Base-by-base conservation (phyloP, 2,113 vertebrate genomes). In the Anolis sagrei region DNA sequence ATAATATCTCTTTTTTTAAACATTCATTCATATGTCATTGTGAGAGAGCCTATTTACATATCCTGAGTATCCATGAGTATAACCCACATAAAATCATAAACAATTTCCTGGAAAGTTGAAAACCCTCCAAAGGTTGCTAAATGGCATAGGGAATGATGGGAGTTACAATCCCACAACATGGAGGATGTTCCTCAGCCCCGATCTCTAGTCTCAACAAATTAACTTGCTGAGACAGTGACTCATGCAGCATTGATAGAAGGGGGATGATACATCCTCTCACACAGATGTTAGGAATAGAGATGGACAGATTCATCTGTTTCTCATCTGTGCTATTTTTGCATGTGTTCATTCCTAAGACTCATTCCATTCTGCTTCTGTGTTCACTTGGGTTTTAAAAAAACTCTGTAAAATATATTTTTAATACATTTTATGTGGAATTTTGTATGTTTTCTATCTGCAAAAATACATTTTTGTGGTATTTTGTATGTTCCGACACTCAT, bases 1-100 rank as follows among this genome's bases (percentile, higher is more conserved):
- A n/a, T 81, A 5, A 89, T 19, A 89, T 64, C 75, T 73, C 72
- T 72, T 88, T 87, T 80, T 66, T 89, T 89, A 81, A 94, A 85
- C 88, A 91, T 85, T 88, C 72, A 76, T 76, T 39, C 39, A 79
- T 8, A 72, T 85, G 79, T 84, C 69, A 84, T 76, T 76, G 87
- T 92, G 86, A 69, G 87, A 91, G 73, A 90, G 81, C 84, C n/a
- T 58, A 66, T 91, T 89, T 48, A 88, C 27, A 29, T 44, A 62
- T 64, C 77, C 86, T 58, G 79, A 88, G 7, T n/a, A 61, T 58
- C 51, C 2, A n/a, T 8, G 34, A 77, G 29, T 77, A 18, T 19
- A 21, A 29, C 27, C n/a, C 74, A 51, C 8, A 19, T 34, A 58
- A 77, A 58, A 51, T 77, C 49, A 77, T 32, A 27, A 75, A 48